These are phyloP conservation scores for Caenorhabditis latens DNA, from an alignment of 1,140 invertebrate species.

Conservation along the genomic window DNA sequence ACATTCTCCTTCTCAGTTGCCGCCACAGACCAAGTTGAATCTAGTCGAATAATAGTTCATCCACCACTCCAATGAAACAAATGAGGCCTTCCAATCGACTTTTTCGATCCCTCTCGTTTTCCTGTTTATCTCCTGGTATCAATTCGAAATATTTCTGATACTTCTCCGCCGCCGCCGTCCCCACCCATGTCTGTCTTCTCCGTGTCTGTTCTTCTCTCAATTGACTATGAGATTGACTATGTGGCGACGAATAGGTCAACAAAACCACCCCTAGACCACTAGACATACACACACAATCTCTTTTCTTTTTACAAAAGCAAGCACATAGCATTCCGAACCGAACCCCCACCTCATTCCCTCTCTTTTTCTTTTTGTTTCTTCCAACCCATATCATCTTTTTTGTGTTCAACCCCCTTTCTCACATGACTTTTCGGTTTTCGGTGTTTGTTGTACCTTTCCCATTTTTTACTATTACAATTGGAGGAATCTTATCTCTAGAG, in stretches of 20 bases:
- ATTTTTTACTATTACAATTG: constrained; percentile 17
- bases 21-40: too few species aligned
- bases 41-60: too few species aligned
- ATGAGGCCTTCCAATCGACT: too few species aligned
- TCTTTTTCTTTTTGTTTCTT: background rate
- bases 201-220: background rate
- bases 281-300: constrained; percentile 16
- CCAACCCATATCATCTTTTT: constrained; percentile 19
- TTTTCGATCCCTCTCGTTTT: too few species aligned
- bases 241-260: constrained; percentile 38
- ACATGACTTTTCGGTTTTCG: constrained; percentile 41
- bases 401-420: background rate
- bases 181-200: background rate
- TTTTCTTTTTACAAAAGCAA: constrained; percentile 29
- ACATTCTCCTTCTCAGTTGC: too few species aligned
- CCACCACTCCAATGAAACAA: too few species aligned
- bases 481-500: background rate
- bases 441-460: constrained; percentile 22
- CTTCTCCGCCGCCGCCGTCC: too few species aligned
- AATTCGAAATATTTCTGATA: too few species aligned
- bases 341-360: background rate
- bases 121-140: too few species aligned
- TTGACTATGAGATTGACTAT: constrained; percentile 34
- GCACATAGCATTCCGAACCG: constrained; percentile 11
- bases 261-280: constrained; percentile 45